phyloP scores from a whole-genome alignment of 2,797 vertebrate species.

The Enteromius anoplus region DNA sequence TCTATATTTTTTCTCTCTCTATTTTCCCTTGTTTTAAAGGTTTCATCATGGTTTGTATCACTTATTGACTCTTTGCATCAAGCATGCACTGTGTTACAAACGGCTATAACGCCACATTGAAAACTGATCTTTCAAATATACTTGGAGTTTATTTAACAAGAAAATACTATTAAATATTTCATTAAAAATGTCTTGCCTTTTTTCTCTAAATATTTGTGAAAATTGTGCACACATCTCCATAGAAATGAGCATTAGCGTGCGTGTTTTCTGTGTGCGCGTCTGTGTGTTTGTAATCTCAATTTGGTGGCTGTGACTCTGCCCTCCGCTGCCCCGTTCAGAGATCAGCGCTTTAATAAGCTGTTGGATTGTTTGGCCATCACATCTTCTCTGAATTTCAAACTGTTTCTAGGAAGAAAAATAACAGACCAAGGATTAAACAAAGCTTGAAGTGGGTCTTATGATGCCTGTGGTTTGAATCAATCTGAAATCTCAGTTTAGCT shows the following conservation, averaged over 20 bases:
- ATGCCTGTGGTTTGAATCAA: conserved; percentile 46
- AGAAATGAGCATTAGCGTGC: conserved; percentile 2
- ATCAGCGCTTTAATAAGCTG: conserved; percentile 41
- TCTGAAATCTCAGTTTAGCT: conserved; percentile 5
- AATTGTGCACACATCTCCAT: not conserved
- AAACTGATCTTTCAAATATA: not conserved
- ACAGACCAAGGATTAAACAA: conserved; percentile 68
- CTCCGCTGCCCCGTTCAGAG: conserved; percentile 27
- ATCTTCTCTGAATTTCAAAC: conserved; percentile 56
- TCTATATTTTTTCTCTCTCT: not conserved
- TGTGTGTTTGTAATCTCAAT: conserved; percentile 39
- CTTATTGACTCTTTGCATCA: not conserved
- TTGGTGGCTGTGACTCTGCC: conserved; percentile 23
- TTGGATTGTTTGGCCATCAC: conserved; percentile 41
- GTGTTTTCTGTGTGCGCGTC: not conserved
- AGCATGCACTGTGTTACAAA: not conserved
- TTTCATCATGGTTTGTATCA: not conserved
- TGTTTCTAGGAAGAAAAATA: conserved; percentile 49
- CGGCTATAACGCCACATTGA: not conserved
- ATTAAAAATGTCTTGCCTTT: not conserved
- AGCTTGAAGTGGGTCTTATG: conserved; percentile 63
- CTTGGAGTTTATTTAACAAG: not conserved
- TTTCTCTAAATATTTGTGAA: not conserved
- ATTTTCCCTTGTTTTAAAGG: not conserved
- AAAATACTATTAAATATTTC: not conserved